Evolutionary conservation across 1,140 invertebrate species (phyloP).

Genomic region (Hormaphis cornu): DNA sequence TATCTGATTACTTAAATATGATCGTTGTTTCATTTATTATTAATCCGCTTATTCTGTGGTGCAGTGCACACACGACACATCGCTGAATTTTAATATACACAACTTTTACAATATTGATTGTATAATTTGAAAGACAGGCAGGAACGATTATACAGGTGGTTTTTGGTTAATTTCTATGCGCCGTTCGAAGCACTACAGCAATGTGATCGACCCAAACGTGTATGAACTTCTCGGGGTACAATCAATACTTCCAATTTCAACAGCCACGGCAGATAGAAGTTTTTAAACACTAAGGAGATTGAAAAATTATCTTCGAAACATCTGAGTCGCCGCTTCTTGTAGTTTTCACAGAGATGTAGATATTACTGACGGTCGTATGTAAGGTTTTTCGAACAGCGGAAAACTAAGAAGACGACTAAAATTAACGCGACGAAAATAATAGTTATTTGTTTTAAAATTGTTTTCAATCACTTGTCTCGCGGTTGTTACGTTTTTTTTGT

Average conservation of each 20-base stretch:
- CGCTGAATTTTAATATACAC: no score
- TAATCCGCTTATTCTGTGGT: no score
- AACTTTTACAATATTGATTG: no score
- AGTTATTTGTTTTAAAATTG: neutral
- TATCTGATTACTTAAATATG: no score
- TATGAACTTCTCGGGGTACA: neutral
- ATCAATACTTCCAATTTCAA: neutral
- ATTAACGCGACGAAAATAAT: conserved; percentile 2
- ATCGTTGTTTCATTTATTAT: no score
- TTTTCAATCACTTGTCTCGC: no score
- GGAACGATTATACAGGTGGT: no score
- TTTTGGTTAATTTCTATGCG: no score
- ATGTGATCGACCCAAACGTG: neutral
- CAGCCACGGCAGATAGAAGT: neutral
- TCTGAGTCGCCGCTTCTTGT: neutral
- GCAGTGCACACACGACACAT: no score
- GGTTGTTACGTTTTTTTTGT: no score
- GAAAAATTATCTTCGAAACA: neutral
- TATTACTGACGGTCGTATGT: neutral
- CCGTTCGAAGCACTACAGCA: neutral
- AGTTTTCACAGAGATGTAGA: neutral
- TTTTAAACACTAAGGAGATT: neutral
- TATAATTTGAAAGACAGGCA: no score
- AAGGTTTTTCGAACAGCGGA: neutral
- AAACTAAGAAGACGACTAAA: neutral